Evolutionary conservation across 2,888 invertebrate genomes (phyloP), one percentile per base, ranked within the genome.

Genomic region (Xylota sylvarum): DNA sequence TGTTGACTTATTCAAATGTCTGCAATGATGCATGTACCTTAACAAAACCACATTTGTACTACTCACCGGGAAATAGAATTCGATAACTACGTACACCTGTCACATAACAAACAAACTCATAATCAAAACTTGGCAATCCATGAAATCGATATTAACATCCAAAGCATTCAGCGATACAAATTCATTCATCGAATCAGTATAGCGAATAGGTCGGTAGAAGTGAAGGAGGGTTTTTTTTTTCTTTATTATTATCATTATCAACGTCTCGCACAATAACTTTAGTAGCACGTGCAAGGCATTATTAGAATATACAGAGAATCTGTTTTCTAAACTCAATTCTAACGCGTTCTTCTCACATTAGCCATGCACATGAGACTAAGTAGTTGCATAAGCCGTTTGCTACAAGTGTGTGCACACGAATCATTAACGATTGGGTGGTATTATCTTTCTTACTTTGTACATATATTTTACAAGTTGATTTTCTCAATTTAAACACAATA

Each of bases 131-230:
- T 23, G n/a, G 30, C 10, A 14, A 40, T 40, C 32, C 52, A 27
- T 14, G 62, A 43, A 55, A 65, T 64, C 32, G 30, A 74, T 74
- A 74, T 35, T 7, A 43, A 55, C 46, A 19, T 17, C 43, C 17
- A 23, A 35, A 48, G 35, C 9, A 81, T 60, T 40, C 17, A 19
- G 23, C 19, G 56, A 62, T 48, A 56, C 70, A 72, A 72, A 55
- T 73, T 80, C 79, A 80, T 80, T 80, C 73, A 80, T 32, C 19
- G 37, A 65, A 56, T n/a, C n/a, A n/a, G n/a, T 48, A 23, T 9
- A 46, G 14, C 27, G 27, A 5, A 9, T n/a, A 6, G n/a, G 9
- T 7, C 5, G 14, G 1, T 23, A 2, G 43, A 10, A 5, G 4
- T n/a, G 4, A n/a, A n/a, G n/a, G 6, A 37, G 12, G 23, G 4